A percentile compares a stretch with the other conserved stretches of the same genome.
These are phyloP conservation scores for Chiridota heheva DNA, from an alignment of 35 echinoderm and acorn worm species.

Conservation along the genomic window DNA sequence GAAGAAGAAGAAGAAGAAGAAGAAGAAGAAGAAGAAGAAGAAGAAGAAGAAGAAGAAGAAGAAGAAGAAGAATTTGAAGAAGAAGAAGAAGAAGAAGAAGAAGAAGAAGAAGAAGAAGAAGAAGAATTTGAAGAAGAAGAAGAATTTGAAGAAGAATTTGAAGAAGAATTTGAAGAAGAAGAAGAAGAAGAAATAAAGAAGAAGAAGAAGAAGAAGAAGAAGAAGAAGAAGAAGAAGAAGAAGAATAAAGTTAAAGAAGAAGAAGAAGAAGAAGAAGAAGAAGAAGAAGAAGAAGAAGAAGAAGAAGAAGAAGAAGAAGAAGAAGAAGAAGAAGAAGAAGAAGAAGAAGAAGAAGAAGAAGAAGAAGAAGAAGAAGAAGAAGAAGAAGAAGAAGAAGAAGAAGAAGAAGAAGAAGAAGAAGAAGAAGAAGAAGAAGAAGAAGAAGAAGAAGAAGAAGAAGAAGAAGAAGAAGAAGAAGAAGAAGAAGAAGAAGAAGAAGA, in stretches of 20 bases:
- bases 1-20: background rate
- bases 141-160: background rate
- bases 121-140: background rate
- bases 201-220: constrained; percentile 1
- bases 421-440: constrained; percentile 24
- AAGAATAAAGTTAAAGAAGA: constrained; percentile 13
- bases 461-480: constrained; percentile 24
- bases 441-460: background rate
- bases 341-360: constrained; percentile 23
- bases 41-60: background rate
- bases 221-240: background rate
- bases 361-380: constrained; percentile 16
- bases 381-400: constrained; percentile 9
- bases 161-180: background rate
- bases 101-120: background rate
- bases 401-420: constrained; percentile 32
- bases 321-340: constrained; percentile 16
- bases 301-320: constrained; percentile 32
- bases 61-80: background rate
- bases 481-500: constrained; percentile 18
- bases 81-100: background rate
- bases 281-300: constrained; percentile 16
- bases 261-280: constrained; percentile 15
- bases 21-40: background rate
- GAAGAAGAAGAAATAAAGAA: background rate